Evolutionary conservation across 2,113 vertebrate species (phyloP).

Genomic region (Struthio camelus): DNA sequence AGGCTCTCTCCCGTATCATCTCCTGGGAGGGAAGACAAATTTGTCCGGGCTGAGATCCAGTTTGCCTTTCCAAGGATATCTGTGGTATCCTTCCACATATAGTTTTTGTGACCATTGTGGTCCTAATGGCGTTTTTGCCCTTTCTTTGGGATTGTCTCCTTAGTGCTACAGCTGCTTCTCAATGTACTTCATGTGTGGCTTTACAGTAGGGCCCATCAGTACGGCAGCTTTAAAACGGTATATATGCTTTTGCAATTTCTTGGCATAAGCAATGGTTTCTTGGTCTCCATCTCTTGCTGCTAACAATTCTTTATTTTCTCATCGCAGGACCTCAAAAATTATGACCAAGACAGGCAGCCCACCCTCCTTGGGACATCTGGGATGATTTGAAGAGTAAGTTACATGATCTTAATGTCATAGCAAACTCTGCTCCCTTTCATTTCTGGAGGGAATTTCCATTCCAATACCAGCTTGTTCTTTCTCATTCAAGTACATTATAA

Average conservation of each 20-base stretch:
- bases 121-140: background rate
- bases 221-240: background rate
- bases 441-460: background rate
- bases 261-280: background rate
- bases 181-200: rapidly evolving
- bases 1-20: background rate
- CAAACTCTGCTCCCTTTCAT: background rate
- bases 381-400: background rate
- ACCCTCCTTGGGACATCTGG: rapidly evolving
- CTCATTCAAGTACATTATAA: background rate
- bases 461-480: rapidly evolving
- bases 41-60: background rate
- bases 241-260: background rate
- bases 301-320: background rate
- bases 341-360: background rate
- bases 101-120: too few relatives aligned
- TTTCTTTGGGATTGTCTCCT: background rate
- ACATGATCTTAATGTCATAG: rapidly evolving
- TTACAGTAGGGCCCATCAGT: background rate
- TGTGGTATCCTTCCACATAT: background rate
- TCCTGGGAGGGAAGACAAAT: background rate
- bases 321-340: background rate
- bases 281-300: background rate
- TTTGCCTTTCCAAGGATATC: background rate
- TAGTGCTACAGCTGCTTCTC: background rate